These are phyloP conservation scores for Cryptotermes secundus DNA, from an alignment of 1,140 invertebrate species.

Conservation along the genomic window DNA sequence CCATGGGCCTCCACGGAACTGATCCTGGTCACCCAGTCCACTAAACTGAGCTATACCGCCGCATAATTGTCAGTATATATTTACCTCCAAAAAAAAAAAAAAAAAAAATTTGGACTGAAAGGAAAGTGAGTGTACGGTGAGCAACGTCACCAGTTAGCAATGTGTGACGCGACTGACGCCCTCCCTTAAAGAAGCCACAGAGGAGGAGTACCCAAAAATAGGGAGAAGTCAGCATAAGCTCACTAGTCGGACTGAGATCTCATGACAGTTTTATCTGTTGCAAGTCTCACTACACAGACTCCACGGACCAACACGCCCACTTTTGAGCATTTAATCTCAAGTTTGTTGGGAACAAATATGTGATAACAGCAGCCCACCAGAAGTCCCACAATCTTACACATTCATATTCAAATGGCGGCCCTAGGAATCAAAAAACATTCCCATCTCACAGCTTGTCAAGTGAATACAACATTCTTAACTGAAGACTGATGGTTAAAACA, in stretches of 20 bases:
- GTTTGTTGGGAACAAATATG: too few species aligned
- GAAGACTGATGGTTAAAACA: too few species aligned
- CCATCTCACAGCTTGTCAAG: too few species aligned
- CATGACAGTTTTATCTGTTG: not conserved
- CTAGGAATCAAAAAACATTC: too few species aligned
- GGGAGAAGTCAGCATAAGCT: not conserved
- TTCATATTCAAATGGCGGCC: too few species aligned
- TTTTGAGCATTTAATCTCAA: too few species aligned
- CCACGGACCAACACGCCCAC: not conserved
- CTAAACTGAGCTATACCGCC: not conserved
- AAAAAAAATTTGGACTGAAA: not conserved
- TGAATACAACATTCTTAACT: too few species aligned
- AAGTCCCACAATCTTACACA: too few species aligned
- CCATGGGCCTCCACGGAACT: too few species aligned
- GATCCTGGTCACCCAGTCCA: too few species aligned
- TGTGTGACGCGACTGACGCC: constrained; percentile 21
- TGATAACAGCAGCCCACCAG: not conserved
- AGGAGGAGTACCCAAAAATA: constrained; percentile 26
- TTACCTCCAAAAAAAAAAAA: not conserved
- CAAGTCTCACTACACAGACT: too few species aligned
- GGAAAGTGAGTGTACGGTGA: not conserved
- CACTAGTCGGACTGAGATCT: not conserved
- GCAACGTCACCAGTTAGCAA: constrained; percentile 20
- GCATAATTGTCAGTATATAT: not conserved
- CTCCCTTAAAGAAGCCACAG: not conserved